A percentile compares a stretch with the other conserved stretches of the same genome.
Evolutionary conservation across 2,113 vertebrate genomes (phyloP).

Genomic region (Menidia beryllina): DNA sequence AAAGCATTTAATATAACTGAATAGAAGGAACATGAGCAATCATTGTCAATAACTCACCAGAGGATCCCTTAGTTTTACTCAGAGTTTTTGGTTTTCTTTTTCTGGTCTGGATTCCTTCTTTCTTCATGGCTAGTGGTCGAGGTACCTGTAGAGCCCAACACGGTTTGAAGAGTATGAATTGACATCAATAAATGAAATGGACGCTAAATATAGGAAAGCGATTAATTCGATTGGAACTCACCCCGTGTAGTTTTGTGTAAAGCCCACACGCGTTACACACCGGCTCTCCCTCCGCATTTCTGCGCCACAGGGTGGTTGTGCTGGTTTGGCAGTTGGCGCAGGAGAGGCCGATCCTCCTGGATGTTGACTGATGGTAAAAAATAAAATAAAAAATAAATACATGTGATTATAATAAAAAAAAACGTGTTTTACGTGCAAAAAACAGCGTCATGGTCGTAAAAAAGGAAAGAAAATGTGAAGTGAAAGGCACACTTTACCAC

Average conservation of each 20-base stretch:
- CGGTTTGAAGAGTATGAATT: neutral
- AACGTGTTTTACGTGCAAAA: too few relatives aligned
- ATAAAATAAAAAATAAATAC: neutral
- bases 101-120: slow-evolving; percentile 99
- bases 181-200: neutral
- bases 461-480: neutral
- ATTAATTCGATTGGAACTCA: slow-evolving; percentile 66
- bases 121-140: slow-evolving; percentile 98
- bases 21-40: neutral
- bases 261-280: slow-evolving; percentile 98
- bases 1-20: too few relatives aligned
- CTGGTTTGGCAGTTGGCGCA: slow-evolving; percentile 98
- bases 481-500: slow-evolving; percentile 9
- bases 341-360: slow-evolving; percentile 92
- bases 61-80: slow-evolving; percentile 94
- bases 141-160: slow-evolving; percentile 86
- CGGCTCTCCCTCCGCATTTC: slow-evolving; percentile 96
- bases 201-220: accelerated
- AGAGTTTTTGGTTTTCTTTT: slow-evolving; percentile 99
- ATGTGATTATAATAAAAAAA: neutral
- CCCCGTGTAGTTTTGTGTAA: slow-evolving; percentile 98
- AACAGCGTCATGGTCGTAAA: neutral
- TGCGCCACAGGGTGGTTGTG: slow-evolving; percentile 97
- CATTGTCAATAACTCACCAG: slow-evolving; percentile 80
- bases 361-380: slow-evolving; percentile 86